Conservation (phyloP, 2,888 invertebrate genomes). For the Ellobium chinense region DNA sequence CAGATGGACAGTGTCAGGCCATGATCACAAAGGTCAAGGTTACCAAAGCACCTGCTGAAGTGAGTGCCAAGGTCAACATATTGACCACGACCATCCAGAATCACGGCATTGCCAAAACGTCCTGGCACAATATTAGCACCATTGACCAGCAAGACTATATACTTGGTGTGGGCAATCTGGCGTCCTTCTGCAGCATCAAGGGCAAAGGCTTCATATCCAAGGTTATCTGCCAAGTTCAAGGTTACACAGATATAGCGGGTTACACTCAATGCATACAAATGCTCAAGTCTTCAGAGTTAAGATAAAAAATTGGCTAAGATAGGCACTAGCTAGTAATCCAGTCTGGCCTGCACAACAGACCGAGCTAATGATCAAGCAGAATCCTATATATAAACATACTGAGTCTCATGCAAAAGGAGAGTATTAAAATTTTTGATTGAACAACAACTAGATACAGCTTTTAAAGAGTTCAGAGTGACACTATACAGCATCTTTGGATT, state of each 20-base stretch:
- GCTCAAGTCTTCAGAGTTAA: too few species aligned
- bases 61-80: conserved; percentile 73
- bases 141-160: conserved; percentile 58
- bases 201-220: conserved; percentile 74
- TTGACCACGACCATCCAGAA: conserved; percentile 71
- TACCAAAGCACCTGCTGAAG: conserved; percentile 71
- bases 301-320: too few species aligned
- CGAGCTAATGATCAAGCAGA: too few species aligned
- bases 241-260: neutral
- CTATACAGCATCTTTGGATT: too few species aligned
- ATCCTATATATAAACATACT: too few species aligned
- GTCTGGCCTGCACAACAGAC: too few species aligned
- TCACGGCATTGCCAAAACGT: conserved; percentile 59
- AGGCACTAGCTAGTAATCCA: too few species aligned
- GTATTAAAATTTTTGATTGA: too few species aligned
- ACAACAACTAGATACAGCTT: too few species aligned
- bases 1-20: conserved; percentile 69
- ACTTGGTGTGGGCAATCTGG: conserved; percentile 67
- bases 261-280: too few species aligned
- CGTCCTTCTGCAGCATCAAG: conserved; percentile 71
- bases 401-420: too few species aligned
- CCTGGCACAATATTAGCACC: conserved; percentile 64
- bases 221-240: conserved; percentile 66
- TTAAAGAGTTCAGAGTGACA: too few species aligned
- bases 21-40: conserved; percentile 70